Conservation (phyloP, 1,140 invertebrate species). For the Papilio dardanus region DNA sequence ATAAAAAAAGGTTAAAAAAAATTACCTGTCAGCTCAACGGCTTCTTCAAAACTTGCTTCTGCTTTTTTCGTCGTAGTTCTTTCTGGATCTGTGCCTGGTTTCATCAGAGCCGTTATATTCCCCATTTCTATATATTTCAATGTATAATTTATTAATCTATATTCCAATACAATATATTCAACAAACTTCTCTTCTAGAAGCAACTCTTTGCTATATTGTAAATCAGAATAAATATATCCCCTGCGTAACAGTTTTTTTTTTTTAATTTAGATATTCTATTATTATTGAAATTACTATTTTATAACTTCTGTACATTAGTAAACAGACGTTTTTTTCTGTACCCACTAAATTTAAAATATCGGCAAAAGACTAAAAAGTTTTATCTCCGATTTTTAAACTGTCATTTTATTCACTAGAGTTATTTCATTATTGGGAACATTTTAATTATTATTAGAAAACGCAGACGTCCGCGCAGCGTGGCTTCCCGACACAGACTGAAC, state of each 20-base stretch:
- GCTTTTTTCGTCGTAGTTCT: conserved; percentile 51
- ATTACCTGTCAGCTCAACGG: conserved; percentile 69
- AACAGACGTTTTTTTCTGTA: background rate
- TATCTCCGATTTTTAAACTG: background rate
- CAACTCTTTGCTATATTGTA: background rate
- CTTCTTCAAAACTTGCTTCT: conserved; percentile 67
- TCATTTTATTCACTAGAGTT: background rate
- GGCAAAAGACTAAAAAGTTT: background rate
- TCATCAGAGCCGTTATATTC: background rate
- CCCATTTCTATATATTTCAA: conserved; percentile 11
- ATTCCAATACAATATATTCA: background rate
- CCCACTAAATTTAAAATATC: background rate
- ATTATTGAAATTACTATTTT: background rate
- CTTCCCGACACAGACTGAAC: background rate
- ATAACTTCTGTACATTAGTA: background rate
- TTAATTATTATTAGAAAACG: background rate
- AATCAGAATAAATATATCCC: background rate
- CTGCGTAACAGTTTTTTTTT: background rate
- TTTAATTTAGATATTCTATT: no score
- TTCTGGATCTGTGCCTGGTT: conserved; percentile 38
- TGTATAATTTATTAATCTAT: background rate
- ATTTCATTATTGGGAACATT: background rate
- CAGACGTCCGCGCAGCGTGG: background rate
- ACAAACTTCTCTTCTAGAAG: background rate
- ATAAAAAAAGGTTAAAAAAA: conserved; percentile 16